A percentile compares a stretch with the other conserved stretches of the same genome.
phyloP scores from a whole-genome alignment of 2,113 vertebrate genomes.

The Prolemur simus region DNA sequence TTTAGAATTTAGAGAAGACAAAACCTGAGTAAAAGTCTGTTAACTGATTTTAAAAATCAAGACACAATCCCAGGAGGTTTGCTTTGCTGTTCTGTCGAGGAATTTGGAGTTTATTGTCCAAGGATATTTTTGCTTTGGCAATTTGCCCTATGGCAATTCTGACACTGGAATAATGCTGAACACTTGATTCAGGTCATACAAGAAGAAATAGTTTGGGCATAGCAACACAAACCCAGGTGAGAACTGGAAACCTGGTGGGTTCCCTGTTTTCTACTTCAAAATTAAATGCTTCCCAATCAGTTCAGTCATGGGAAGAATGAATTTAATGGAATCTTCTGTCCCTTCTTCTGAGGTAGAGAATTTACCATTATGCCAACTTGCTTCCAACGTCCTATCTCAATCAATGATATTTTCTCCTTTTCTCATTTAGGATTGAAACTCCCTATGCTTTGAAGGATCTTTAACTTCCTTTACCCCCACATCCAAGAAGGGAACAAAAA shows the following conservation, averaged over 20 bases:
- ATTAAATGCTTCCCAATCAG: not conserved
- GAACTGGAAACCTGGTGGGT: not conserved
- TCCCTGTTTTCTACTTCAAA: not conserved
- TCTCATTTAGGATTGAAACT: not conserved
- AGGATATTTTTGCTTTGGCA: not conserved
- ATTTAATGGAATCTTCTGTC: not conserved
- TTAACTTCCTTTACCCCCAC: not conserved
- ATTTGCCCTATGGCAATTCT: not conserved
- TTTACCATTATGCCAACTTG: not conserved
- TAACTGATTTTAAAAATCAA: not conserved
- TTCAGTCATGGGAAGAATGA: not conserved
- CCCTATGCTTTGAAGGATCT: not conserved
- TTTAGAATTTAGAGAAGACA: conserved; percentile 32
- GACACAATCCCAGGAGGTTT: not conserved
- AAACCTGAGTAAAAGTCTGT: not conserved
- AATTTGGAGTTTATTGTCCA: not conserved
- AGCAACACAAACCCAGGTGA: not conserved
- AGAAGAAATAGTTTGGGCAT: not conserved
- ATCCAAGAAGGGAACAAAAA: not conserved
- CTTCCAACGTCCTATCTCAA: not conserved
- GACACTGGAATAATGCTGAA: not conserved
- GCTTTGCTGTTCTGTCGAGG: not conserved
- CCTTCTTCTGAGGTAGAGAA: not conserved
- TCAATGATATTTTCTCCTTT: not conserved
- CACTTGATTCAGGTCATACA: not conserved